phyloP scores from a whole-genome alignment of 2,797 vertebrate genomes.

The Apogon talboti region DNA sequence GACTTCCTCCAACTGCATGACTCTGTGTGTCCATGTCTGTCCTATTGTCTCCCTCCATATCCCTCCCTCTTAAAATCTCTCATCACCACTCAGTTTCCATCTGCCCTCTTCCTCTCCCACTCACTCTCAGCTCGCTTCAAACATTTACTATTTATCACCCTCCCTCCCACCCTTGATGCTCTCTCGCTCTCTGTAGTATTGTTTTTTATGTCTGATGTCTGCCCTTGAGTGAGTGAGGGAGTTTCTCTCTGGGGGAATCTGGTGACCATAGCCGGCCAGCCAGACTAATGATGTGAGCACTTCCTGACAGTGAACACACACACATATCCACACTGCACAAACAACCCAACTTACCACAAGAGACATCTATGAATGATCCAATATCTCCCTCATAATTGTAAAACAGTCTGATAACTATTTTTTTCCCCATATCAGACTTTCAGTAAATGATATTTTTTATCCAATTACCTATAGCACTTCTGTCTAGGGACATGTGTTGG shows the following conservation, averaged over 20 bases:
- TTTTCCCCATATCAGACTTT: no score
- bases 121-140: conserved; percentile 57
- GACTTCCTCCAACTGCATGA: conserved; percentile 75
- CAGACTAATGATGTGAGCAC: conserved; percentile 62
- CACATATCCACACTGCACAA: not conserved
- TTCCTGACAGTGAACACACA: conserved; percentile 58
- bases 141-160: conserved; percentile 58
- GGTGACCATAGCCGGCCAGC: conserved; percentile 39
- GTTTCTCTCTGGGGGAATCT: conserved; percentile 62
- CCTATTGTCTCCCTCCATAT: conserved; percentile 67
- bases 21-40: conserved; percentile 61
- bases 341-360: not conserved
- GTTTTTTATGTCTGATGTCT: conserved; percentile 81
- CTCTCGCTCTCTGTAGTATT: conserved; percentile 55
- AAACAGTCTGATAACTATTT: no score
- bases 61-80: conserved; percentile 73
- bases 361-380: not conserved
- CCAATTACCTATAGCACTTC: no score
- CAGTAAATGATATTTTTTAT: no score
- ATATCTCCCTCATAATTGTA: no score
- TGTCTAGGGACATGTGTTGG: no score
- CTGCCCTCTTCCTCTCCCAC: conserved; percentile 70
- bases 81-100: conserved; percentile 68
- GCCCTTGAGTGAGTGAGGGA: conserved; percentile 80
- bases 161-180: conserved; percentile 2